These are phyloP conservation scores for Pardosa pseudoannulata DNA, from an alignment of 2,888 invertebrate genomes.

Conservation along the genomic window DNA sequence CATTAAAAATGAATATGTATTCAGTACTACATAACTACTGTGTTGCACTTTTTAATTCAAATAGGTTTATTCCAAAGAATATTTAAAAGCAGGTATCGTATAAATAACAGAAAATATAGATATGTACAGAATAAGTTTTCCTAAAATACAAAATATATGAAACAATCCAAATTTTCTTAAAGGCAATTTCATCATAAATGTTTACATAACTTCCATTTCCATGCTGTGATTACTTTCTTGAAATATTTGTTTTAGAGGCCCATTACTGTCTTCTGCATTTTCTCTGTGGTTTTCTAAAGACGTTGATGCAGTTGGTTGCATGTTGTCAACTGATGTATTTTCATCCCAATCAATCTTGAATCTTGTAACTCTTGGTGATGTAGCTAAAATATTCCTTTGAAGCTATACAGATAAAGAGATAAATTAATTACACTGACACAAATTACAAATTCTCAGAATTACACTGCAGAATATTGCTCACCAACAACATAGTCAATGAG, in stretches of 20 bases:
- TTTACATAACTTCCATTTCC: constrained; percentile 67
- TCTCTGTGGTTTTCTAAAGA: constrained; percentile 36
- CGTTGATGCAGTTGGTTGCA: constrained; percentile 24
- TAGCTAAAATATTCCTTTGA: constrained; percentile 88
- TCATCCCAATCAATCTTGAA: constrained; percentile 97
- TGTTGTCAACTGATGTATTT: constrained; percentile 68
- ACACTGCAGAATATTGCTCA: too few species aligned
- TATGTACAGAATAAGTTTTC: neutral
- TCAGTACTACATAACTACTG: too few species aligned
- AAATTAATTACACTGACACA: too few species aligned
- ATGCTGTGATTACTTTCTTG: constrained; percentile 69
- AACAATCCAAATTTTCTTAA: neutral
- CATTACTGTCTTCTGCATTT: constrained; percentile 63
- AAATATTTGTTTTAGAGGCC: constrained; percentile 65
- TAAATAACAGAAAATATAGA: constrained; percentile 12
- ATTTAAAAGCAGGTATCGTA: neutral
- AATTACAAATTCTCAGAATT: too few species aligned
- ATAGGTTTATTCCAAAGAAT: neutral
- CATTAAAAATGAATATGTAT: too few species aligned
- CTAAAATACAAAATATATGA: neutral
- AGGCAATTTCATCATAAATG: neutral
- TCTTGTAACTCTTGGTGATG: constrained; percentile 94
- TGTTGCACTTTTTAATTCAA: neutral
- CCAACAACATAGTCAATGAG: too few species aligned
- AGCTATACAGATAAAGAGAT: too few species aligned